Evolutionary conservation across 2,113 vertebrate genomes (phyloP), one percentile per base, ranked within the genome.

Genomic region (Clarias macrocephalus): DNA sequence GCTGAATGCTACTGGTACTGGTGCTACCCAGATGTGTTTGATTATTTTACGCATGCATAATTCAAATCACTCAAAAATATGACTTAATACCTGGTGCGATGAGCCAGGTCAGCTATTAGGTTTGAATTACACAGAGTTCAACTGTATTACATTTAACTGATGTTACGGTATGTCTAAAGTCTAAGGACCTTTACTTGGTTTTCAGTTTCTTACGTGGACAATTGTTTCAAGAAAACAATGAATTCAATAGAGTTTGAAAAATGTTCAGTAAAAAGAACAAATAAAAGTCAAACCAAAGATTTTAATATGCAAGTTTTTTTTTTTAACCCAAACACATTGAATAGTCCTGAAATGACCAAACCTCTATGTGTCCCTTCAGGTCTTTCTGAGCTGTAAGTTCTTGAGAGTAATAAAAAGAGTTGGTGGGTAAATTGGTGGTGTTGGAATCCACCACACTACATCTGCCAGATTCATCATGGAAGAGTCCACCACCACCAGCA

Each of bases 321-420:
- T 8, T 33, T 33, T 33, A 77, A 77, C 48, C 18, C 75, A 2
- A 54, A 76, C 23, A 23, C 48, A 54, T 13, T 23, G 15, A 54
- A 77, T 54, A 54, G n/a, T 77, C 28, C 48, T 54, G 48, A 77
- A 77, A 28, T 77, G 48, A 77, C 23, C 75, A 16, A 77, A 77
- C 48, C 23, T 28, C 25, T 28, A 16, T 1, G 5, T 28, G 48
- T 77, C 23, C 48, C 48, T 28, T 28, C 25, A 77, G 52, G 52
- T 77, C 52, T 10, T 77, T 56, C 28, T 12, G 73, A 56, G 52
- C 75, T 77, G 75, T 8, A 77, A 28, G 42, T 48, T 56, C 8
- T 75, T 52, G 2, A 25, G 13, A 16, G 15, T 18, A 56, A 79
- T 79, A 56, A 79, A 79, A 79, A 56, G 25, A 79, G 52, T 30